These are phyloP conservation scores for Oncorhynchus tshawytscha DNA, from an alignment of 2,113 vertebrate genomes.

Conservation along the genomic window DNA sequence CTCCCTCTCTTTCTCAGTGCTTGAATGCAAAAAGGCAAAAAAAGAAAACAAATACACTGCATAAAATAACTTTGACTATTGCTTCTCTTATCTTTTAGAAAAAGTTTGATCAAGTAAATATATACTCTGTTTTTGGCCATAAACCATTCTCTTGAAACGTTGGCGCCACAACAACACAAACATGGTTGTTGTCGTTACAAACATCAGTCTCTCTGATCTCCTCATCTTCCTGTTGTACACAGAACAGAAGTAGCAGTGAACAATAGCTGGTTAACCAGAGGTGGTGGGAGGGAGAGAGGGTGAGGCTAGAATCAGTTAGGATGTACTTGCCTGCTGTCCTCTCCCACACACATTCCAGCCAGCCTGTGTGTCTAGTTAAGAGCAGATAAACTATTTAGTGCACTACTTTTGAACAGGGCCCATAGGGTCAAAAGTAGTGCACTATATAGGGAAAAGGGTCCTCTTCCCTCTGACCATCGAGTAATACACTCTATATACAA, in stretches of 20 bases:
- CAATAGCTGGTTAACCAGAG: slow-evolving; percentile 64
- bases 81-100: neutral
- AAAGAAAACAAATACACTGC: neutral
- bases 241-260: slow-evolving; percentile 46
- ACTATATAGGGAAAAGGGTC: no score
- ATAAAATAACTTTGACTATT: neutral
- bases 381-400: slow-evolving; percentile 38
- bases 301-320: slow-evolving; percentile 33
- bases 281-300: slow-evolving; percentile 28
- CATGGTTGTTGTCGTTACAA: slow-evolving; percentile 55
- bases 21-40: neutral
- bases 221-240: slow-evolving; percentile 31
- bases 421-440: no score
- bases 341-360: slow-evolving; percentile 55
- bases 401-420: no score
- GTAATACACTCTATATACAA: slow-evolving; percentile 7
- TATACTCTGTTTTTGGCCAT: slow-evolving; percentile 23
- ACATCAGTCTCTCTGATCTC: slow-evolving; percentile 56
- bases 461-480: neutral
- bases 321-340: slow-evolving; percentile 19
- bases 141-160: slow-evolving; percentile 15
- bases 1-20: neutral
- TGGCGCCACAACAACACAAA: slow-evolving; percentile 54
- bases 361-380: slow-evolving; percentile 41
- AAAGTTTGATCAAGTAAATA: slow-evolving; percentile 9